Conservation (phyloP, 1,140 invertebrate genomes). For the Macrosteles quadrilineatus region DNA sequence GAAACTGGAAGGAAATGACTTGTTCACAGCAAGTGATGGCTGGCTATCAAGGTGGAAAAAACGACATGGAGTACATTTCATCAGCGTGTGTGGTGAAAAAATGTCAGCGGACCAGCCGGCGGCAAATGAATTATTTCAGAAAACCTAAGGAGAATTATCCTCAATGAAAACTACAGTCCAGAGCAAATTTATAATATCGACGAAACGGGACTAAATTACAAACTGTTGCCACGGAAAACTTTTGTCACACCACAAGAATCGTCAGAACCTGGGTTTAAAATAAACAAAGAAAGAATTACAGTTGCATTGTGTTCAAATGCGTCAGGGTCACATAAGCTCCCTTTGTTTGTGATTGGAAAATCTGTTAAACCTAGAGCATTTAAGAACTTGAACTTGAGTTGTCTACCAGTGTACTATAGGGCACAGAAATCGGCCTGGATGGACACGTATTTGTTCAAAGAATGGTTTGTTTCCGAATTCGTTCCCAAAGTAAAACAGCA, state of each 20-base stretch:
- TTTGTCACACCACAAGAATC: background rate
- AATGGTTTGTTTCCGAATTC: slow-evolving; percentile 31
- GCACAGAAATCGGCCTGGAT: slow-evolving; percentile 30
- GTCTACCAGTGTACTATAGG: background rate
- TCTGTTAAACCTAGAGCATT: background rate
- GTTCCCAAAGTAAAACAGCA: slow-evolving; percentile 30
- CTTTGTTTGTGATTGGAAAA: background rate
- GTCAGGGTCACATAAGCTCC: background rate
- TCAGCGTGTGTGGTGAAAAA: too few relatives aligned
- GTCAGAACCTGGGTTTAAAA: background rate
- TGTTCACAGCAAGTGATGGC: background rate
- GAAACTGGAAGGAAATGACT: background rate
- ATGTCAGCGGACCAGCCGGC: background rate
- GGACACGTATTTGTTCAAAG: slow-evolving; percentile 29
- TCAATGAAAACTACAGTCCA: background rate
- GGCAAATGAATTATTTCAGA: background rate
- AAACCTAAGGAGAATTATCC: too few relatives aligned
- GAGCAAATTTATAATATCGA: background rate
- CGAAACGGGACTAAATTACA: background rate
- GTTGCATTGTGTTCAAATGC: background rate
- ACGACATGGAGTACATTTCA: background rate
- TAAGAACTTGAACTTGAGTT: slow-evolving; percentile 24
- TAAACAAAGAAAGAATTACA: background rate
- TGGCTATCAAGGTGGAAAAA: background rate
- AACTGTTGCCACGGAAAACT: background rate